Conservation (phyloP, 2,113 vertebrate genomes). For the Daphoenositta chrysoptera region DNA sequence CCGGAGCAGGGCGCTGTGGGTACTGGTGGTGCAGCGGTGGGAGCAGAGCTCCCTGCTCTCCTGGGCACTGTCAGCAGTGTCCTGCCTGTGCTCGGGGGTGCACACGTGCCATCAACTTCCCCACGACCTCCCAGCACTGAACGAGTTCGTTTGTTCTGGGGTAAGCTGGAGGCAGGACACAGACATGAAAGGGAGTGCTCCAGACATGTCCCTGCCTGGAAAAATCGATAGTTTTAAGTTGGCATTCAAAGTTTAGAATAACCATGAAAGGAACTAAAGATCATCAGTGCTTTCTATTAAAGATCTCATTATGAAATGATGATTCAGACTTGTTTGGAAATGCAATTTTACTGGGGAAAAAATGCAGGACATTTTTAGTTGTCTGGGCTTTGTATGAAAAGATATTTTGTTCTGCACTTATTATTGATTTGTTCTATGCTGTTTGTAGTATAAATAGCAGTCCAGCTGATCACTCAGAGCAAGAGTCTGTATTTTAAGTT, state of each 20-base stretch:
- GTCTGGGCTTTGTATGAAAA: constrained; percentile 3
- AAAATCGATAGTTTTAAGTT: neutral
- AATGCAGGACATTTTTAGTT: constrained; percentile 27
- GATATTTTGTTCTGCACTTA: constrained; percentile 24
- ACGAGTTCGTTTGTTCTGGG: neutral
- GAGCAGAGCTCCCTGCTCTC: neutral
- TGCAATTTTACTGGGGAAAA: neutral
- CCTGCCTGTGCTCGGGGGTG: neutral
- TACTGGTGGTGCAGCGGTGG: neutral
- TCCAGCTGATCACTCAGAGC: neutral
- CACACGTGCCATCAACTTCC: neutral
- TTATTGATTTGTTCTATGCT: neutral
- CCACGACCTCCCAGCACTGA: neutral
- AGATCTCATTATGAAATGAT: neutral
- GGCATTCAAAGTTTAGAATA: neutral
- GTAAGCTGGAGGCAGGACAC: neutral
- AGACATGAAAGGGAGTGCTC: neutral
- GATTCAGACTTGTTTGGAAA: neutral
- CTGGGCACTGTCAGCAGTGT: neutral
- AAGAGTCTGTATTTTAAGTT: neutral
- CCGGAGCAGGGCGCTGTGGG: neutral
- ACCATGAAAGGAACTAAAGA: neutral
- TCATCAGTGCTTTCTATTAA: neutral
- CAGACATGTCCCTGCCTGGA: neutral
- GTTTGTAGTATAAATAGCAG: neutral